Percentiles rank a stretch among this genome's conserved stretches.
Evolutionary conservation across 2,797 vertebrate genomes (phyloP).

Genomic region (Eulemur albifrons): DNA sequence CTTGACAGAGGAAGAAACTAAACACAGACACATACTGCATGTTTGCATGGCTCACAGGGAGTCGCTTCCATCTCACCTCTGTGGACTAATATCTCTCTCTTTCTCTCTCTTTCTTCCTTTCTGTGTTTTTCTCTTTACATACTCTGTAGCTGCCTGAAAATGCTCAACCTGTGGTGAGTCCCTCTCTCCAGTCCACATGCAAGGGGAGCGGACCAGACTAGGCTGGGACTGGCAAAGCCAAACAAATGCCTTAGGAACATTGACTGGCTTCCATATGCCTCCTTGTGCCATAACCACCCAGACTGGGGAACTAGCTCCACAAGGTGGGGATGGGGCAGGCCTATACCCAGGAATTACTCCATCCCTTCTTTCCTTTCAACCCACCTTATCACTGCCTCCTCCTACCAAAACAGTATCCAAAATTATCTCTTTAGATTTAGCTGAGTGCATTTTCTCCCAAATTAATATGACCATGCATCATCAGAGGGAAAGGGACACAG

Average conservation of each 20-base stretch:
- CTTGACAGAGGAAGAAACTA: conserved; percentile 67
- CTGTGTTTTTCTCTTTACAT: conserved; percentile 93
- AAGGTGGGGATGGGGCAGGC: conserved; percentile 68
- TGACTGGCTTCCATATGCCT: conserved; percentile 68
- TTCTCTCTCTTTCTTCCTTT: conserved; percentile 92
- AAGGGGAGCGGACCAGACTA: conserved; percentile 94
- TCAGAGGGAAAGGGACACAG: conserved; percentile 75
- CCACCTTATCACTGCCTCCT: conserved; percentile 36
- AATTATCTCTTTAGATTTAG: conserved; percentile 51
- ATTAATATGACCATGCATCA: conserved; percentile 53
- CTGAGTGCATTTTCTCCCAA: conserved; percentile 47
- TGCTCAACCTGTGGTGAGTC: conserved; percentile 99
- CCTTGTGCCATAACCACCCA: conserved; percentile 73
- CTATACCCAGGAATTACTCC: conserved; percentile 62
- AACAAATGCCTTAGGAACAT: conserved; percentile 61
- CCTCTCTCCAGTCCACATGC: conserved; percentile 95
- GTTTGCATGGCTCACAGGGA: conserved; percentile 90
- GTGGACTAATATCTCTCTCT: conserved; percentile 95
- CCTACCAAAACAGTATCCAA: conserved; percentile 5
- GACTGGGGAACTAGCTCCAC: conserved; percentile 53
- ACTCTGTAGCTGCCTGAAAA: conserved; percentile 99
- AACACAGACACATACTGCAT: conserved; percentile 84
- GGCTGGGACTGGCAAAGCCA: conserved; percentile 85
- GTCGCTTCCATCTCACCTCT: conserved; percentile 89
- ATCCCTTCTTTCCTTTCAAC: conserved; percentile 60